Evolutionary conservation across 2,888 invertebrate species (phyloP), one percentile per base, ranked within the genome.

Genomic region (Seira ritae): DNA sequence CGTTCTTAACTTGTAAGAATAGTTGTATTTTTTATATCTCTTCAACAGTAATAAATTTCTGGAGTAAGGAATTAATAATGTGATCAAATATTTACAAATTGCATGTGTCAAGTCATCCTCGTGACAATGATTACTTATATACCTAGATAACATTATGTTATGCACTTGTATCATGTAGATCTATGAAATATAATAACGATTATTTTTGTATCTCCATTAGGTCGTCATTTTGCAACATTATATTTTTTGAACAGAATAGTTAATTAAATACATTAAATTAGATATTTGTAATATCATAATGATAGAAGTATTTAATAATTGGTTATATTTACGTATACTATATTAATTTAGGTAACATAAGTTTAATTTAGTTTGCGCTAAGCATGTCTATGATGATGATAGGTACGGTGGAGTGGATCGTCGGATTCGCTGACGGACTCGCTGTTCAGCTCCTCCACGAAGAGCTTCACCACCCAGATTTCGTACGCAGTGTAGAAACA

Each of bases 401-500:
- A 81, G 67, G 55, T 76, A 70, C 67, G 82, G 72, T 72, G 76
- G 24, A 82, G 77, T 1, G 82, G 82, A 72, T 82, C 82, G 20
- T 82, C 82, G 15, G 82, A 82, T 20, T 82, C 82, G 22, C 82
- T 82, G 8, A 72, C 42, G 3, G 67, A 82, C 62, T 85, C 85
- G 62, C 60, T 83, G 23, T 85, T 76, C 62, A 85, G 65, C 66
- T 85, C 83, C 68, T 84, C 84, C 23, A 85, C 81, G 67, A 85
- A 85, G 55, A 85, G 76, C 70, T 87, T 85, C 50, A 87, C 85
- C 20, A 85, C 80, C 85, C 85, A 85, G 17, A 87, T 80, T 80
- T 87, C 87, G 62, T 87, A 87, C 67, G 85, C 80, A 68, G 87
- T 87, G 70, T 87, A 87, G 72, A 87, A 85, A 46, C 81, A 84